Base-by-base conservation (phyloP, 2,797 vertebrate genomes). In the Arrhamphus sclerolepis region DNA sequence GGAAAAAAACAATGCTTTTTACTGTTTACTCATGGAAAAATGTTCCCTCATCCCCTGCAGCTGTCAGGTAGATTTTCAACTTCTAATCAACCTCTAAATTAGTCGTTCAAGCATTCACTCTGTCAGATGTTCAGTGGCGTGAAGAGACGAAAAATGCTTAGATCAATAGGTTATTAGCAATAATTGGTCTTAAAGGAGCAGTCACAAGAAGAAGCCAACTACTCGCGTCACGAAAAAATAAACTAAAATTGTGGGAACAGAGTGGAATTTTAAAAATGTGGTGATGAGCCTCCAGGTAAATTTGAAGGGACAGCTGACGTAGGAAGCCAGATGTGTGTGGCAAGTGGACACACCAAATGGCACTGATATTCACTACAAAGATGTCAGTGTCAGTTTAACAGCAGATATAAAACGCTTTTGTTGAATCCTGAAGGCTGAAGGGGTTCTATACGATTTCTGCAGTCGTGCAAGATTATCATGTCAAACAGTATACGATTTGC, bases 151-250 rank as follows among this genome's bases (percentile, higher is more conserved):
- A 41, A 41, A 43, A 38, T 1, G 13, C 56, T 46, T 51, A 75
- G 51, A 85, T 89, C 80, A 72, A 84, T 82, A 78, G 7, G 50
- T 77, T 83, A 73, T 84, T 75, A 80, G 61, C 76, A 62, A 72
- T 77, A 73, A 69, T 46, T 46, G n/a, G 55, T 53, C 63, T 78
- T 81, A 53, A 80, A 77, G 69, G 26, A 70, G 34, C 22, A 47
- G 10, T 41, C 22, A 55, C 40, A 34, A 50, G 49, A 54, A 43
- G 29, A 72, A 58, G 41, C 31, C 44, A 60, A 48, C 28, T 71
- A 68, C n/a, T n/a, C n/a, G n/a, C 46, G 64, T 26, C 50, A 65
- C 46, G 10, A 49, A 10, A 60, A 2, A 64, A 22, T 64, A 69
- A 47, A 72, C 17, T 56, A n/a, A n/a, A n/a, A n/a, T 21, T 55